Conservation (phyloP, 2,888 invertebrate species). For the Eupithecia subumbrata region DNA sequence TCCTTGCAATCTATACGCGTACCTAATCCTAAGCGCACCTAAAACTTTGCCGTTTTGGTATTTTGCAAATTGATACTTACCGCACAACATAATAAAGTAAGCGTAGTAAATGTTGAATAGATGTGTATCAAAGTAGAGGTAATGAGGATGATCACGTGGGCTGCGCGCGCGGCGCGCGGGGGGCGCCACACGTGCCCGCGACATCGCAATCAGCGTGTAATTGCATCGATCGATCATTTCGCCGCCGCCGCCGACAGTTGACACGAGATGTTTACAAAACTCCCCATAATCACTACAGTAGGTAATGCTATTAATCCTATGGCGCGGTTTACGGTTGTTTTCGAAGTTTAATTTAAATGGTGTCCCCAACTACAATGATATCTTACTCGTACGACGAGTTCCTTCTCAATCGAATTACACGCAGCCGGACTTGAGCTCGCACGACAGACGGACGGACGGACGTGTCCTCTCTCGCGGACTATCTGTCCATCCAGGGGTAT, state of each 20-base stretch:
- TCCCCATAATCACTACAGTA: not conserved
- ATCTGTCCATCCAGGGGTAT: not conserved
- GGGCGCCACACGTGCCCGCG: not conserved
- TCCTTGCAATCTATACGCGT: too few relatives aligned
- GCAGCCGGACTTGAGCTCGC: too few relatives aligned
- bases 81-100: not conserved
- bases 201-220: not conserved
- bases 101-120: not conserved
- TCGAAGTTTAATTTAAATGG: not conserved
- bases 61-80: too few relatives aligned
- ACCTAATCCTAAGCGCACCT: too few relatives aligned
- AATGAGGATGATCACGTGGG: not conserved
- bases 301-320: too few relatives aligned
- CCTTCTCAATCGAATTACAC: not conserved
- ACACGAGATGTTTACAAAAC: not conserved
- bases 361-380: not conserved
- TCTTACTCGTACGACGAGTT: not conserved
- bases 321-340: not conserved
- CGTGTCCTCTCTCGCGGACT: not conserved
- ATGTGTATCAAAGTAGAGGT: not conserved
- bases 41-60: too few relatives aligned
- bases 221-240: not conserved
- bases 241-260: not conserved
- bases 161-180: not conserved
- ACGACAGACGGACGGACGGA: not conserved